phyloP scores from a whole-genome alignment of 2,113 vertebrate species.

The Propithecus coquereli region DNA sequence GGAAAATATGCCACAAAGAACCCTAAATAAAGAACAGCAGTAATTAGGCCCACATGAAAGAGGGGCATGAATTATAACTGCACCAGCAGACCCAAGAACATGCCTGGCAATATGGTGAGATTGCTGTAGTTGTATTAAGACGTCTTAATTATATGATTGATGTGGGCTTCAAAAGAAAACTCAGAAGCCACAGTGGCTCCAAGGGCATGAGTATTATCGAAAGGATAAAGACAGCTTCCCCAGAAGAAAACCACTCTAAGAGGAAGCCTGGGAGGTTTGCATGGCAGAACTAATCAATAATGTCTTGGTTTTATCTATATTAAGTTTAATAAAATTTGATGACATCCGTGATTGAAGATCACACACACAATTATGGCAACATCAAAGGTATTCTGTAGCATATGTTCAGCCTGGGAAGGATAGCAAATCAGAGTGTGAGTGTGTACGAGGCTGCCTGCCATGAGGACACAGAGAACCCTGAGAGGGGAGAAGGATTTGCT shows the following conservation, averaged over 20 bases:
- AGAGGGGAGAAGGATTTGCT: accelerated
- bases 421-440: conserved; percentile 7
- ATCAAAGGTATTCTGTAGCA: conserved; percentile 65
- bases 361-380: conserved; percentile 79
- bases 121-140: conserved; percentile 71
- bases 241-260: conserved; percentile 65
- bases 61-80: conserved; percentile 70
- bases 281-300: conserved; percentile 79
- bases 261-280: conserved; percentile 70
- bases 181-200: conserved; percentile 60
- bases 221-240: conserved; percentile 74
- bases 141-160: conserved; percentile 84
- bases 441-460: not conserved
- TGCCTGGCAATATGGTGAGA: conserved; percentile 68
- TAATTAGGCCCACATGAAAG: conserved; percentile 73
- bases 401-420: conserved; percentile 45
- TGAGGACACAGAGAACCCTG: not conserved
- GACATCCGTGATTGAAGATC: conserved; percentile 80
- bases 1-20: conserved; percentile 69
- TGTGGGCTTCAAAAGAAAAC: conserved; percentile 80
- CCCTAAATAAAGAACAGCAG: conserved; percentile 60
- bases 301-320: conserved; percentile 78
- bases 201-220: conserved; percentile 75
- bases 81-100: conserved; percentile 64
- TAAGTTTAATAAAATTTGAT: conserved; percentile 80